These are phyloP conservation scores for Chloroceryle inda DNA, from an alignment of 2,797 vertebrate genomes.

Conservation along the genomic window DNA sequence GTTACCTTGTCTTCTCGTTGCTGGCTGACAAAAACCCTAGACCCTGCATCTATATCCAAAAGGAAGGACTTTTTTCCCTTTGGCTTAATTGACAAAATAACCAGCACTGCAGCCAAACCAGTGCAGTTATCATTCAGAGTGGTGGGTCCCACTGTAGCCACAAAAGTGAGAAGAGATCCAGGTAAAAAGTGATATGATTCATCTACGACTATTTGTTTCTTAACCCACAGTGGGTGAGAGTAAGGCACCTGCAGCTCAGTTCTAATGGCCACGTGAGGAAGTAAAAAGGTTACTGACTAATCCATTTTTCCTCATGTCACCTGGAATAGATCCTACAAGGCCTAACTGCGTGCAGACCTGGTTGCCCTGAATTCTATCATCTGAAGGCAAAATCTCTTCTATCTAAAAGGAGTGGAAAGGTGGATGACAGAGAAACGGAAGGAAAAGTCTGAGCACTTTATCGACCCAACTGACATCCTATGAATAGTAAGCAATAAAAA, in stretches of 20 bases:
- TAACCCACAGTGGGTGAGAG: background rate
- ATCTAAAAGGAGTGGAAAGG: background rate
- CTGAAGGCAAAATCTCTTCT: background rate
- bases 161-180: background rate
- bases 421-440: background rate
- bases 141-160: background rate
- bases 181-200: background rate
- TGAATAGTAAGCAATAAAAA: conserved; percentile 15
- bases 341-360: background rate
- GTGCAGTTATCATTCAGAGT: background rate
- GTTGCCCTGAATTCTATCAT: background rate
- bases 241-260: background rate
- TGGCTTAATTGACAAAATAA: background rate
- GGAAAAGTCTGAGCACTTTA: conserved; percentile 26
- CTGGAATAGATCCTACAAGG: background rate
- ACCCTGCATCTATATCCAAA: background rate
- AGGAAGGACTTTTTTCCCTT: background rate
- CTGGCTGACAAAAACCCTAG: background rate
- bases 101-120: background rate
- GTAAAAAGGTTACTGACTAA: background rate
- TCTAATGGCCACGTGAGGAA: background rate
- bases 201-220: background rate
- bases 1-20: background rate
- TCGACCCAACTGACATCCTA: background rate
- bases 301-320: background rate